phyloP scores from a whole-genome alignment of 37 sponge, comb jelly and placozoan species.

The Eunapius fragilis region DNA sequence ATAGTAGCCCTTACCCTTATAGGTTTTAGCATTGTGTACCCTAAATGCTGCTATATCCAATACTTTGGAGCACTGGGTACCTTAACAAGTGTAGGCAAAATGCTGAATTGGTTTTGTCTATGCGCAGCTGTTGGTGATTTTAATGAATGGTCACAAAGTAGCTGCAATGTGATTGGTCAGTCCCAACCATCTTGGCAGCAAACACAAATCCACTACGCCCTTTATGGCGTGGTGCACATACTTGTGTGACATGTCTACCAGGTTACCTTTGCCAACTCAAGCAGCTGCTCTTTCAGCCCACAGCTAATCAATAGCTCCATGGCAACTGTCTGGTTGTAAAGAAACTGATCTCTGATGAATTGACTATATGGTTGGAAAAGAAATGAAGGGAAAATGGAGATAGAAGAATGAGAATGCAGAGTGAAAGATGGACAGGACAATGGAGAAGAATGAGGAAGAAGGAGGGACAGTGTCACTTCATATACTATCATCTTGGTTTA shows the following conservation, averaged over 20 bases:
- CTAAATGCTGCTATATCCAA: no score
- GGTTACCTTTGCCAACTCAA: slow-evolving; percentile 71
- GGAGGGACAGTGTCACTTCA: not conserved
- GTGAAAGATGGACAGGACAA: not conserved
- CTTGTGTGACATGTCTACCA: not conserved
- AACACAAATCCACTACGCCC: not conserved
- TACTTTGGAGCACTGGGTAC: no score
- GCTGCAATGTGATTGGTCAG: no score
- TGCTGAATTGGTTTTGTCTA: no score
- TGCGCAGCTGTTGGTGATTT: no score
- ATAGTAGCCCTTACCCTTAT: no score
- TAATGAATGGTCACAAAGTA: no score
- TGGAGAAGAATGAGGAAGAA: not conserved
- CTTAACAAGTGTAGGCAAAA: no score
- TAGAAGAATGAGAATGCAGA: not conserved
- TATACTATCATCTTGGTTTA: slow-evolving; percentile 32
- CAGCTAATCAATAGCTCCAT: slow-evolving; percentile 61
- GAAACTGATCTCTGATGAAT: slow-evolving; percentile 71
- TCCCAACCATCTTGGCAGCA: no score
- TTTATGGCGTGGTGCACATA: not conserved
- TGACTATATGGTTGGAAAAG: slow-evolving; percentile 4
- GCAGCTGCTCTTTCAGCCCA: slow-evolving; percentile 63
- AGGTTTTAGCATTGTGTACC: no score
- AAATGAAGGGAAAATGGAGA: not conserved
- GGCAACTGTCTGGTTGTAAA: slow-evolving; percentile 55